Evolutionary conservation across 2,797 vertebrate species (phyloP).

Genomic region (Tauraco hartlaubi): DNA sequence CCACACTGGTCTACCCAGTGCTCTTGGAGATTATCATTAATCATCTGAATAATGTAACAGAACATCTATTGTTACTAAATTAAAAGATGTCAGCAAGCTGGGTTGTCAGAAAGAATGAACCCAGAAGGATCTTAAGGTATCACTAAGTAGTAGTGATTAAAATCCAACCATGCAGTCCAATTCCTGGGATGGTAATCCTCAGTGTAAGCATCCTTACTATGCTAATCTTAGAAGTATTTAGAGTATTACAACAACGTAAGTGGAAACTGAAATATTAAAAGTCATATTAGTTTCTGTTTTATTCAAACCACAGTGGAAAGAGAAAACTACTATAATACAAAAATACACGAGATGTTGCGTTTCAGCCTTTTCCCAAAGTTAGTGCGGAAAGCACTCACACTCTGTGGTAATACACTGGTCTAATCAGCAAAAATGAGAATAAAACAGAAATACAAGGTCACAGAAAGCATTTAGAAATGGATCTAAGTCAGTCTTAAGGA

Average conservation of each 20-base stretch:
- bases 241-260: background rate
- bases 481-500: background rate
- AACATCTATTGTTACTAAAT: constrained; percentile 17
- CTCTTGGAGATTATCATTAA: constrained; percentile 27
- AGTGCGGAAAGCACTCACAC: background rate
- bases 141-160: background rate
- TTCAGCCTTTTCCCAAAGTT: background rate
- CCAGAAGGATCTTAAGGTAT: background rate
- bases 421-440: background rate
- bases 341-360: background rate
- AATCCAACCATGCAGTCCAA: background rate
- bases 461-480: background rate
- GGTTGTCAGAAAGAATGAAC: background rate
- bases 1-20: background rate
- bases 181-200: background rate
- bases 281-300: background rate
- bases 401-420: background rate
- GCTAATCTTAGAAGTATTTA: background rate
- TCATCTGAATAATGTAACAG: constrained; percentile 51
- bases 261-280: background rate
- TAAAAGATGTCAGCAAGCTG: background rate
- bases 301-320: background rate
- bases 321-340: background rate
- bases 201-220: background rate
- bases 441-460: background rate